Base-by-base conservation (phyloP, 2,113 vertebrate species). In the Panthera leo region DNA sequence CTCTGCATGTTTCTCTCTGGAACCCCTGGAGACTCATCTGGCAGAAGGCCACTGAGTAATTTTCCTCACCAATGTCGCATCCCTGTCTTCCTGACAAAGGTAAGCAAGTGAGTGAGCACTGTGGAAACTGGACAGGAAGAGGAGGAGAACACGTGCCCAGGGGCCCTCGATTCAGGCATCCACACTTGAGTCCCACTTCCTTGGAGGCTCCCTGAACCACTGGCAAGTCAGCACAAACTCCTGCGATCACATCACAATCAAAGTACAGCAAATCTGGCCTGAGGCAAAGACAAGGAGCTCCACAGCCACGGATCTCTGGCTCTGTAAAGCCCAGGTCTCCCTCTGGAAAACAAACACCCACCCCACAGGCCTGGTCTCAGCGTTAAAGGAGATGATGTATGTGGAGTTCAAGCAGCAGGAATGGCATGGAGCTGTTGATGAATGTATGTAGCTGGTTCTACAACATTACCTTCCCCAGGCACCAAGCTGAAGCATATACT, bases 361-460 rank as follows among this genome's bases (percentile, higher is more conserved):
- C 8, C 48, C 10, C 39, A 6, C 11, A 9, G 93, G 67, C 36
- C 21, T 53, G 78, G 15, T 55, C 1, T 48, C 31, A 8, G 45
- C 3, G 7, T 25, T 65, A 5, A 31, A 16, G 31, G 45, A 48
- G 79, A 16, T 4, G 94, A 29, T 2, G 34, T 6, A 19, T 8
- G 8, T 23, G 39, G 42, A 45, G 63, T 3, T 5, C 15, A 39
- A 5, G 34, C 7, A 8, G 68, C 36, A 84, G 85, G 36, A 4
- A 13, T 19, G 10, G 14, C 36, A 14, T 0, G 1, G 2, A 61
- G 48, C 78, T 51, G n/a, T 0, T 45, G 58, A 15, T 36, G 2
- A 15, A 18, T 4, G 3, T 2, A 1, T 7, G 45, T 11, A 11
- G 58, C 21, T 7, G 39, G 48, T 14, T 61, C 31, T 39, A 10